Evolutionary conservation across 2,797 vertebrate species (phyloP), one percentile per base, ranked within the genome.

Genomic region (Esox masquinongy): DNA sequence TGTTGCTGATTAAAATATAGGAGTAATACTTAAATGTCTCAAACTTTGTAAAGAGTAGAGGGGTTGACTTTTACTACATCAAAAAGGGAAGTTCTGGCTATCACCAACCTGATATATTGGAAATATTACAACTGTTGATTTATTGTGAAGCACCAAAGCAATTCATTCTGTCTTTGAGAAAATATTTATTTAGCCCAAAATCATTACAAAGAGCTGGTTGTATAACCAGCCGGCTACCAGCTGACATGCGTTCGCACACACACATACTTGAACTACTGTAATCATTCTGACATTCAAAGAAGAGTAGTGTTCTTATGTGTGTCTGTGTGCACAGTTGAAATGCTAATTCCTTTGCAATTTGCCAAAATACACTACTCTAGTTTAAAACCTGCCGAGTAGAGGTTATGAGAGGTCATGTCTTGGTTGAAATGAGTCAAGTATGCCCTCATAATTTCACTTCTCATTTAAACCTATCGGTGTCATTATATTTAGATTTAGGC

Each of bases 141-240:
- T 34, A 66, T 12, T 36, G 15, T 34, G 64, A 34, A 19, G 29
- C 64, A 16, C 31, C 29, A 43, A 17, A 61, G 63, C 26, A 50
- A 39, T 51, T 47, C 14, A 49, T 3, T 15, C 67, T 14, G 3
- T n/a, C 36, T 50, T 15, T 53, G 73, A 50, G 36, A 70, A 67
- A 74, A 74, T 49, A 72, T 77, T 82, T 70, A 81, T 76, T 70
- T 50, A 56, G 43, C 24, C 68, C 68, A 71, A 72, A 78, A 72
- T 26, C 72, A 74, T 74, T 69, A 74, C 61, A 39, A 15, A 26
- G 19, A 59, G 22, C 50, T 50, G 51, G 69, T 77, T 59, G 24
- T 71, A 83, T 34, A 51, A 68, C 59, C 67, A 73, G 12, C 43
- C 11, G 9, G 43, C 12, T 14, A 47, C 43, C 43, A 47, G 43